Evolutionary conservation across 1,140 invertebrate genomes (phyloP), one percentile per base, ranked within the genome.

Genomic region (Manduca sexta): DNA sequence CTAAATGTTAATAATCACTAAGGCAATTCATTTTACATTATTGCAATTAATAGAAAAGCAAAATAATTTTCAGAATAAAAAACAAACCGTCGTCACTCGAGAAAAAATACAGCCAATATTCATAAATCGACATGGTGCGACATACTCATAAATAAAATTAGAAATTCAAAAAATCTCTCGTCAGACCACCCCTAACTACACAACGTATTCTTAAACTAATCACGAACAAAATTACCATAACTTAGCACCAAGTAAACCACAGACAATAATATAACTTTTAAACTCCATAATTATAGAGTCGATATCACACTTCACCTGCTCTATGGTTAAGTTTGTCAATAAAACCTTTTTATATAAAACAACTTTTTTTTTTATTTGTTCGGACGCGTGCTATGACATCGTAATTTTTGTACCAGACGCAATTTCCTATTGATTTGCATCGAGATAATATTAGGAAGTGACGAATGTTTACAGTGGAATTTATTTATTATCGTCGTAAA

Each of bases 81-180:
- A 13, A 43, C 10, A 43, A 43, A 29, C 12, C 30, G 26, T 21
- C 58, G 58, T 60, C 60, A 60, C 33, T 49, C 31, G 44, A 45
- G 45, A 54, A 37, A 55, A 45, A 30, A 46, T 15, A 16, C 47
- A 45, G 39, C 74, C 69, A 79, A 79, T 71, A 79, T 79, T 79
- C 75, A 74, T 75, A 71, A 64, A 71, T 76, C 62, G 69, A 69
- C 61, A 66, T 61, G 58, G 57, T 55, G 51, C 52, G 58, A 56
- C 58, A 60, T 40, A 45, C 62, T 71, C 73, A 78, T 71, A 80
- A 76, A 77, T 77, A 81, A 68, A n/a, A 78, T 76, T 76, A 78
- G 35, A 59, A 61, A 78, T 74, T 69, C 64, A 64, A 67, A 66
- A 63, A 26, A 54, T 30, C 35, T 29, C 15, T 41, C 44, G 42